phyloP scores from a whole-genome alignment of 2,797 vertebrate species.

The Esox masquinongy region DNA sequence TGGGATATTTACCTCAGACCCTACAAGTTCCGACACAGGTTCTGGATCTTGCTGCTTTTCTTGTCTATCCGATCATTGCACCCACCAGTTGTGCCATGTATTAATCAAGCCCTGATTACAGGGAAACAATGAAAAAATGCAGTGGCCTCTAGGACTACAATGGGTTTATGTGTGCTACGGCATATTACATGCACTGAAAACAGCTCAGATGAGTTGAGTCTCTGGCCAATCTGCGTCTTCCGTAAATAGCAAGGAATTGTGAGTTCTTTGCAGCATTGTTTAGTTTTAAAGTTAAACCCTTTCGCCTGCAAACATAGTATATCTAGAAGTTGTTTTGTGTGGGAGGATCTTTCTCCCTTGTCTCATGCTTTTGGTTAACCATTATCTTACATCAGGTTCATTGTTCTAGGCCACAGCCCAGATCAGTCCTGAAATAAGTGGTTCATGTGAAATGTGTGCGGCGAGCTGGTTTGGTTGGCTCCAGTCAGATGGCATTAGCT shows the following conservation, averaged over 20 bases:
- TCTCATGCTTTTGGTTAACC: conserved; percentile 75
- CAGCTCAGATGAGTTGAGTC: neutral
- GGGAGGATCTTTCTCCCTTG: conserved; percentile 58
- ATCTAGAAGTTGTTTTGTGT: conserved; percentile 68
- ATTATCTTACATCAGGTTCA: conserved; percentile 74
- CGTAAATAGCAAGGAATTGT: neutral
- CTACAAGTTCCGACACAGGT: no score
- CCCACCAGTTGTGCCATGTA: no score
- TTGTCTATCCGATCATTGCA: no score
- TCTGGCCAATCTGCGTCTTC: neutral
- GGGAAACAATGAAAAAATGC: no score
- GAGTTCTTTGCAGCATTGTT: conserved; percentile 32
- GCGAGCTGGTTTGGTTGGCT: conserved; percentile 33
- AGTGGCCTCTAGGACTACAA: no score
- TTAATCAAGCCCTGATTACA: no score
- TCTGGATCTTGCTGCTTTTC: no score
- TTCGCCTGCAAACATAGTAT: conserved; percentile 45
- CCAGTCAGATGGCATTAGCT: conserved; percentile 43
- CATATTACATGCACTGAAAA: no score
- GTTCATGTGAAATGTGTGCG: conserved; percentile 42
- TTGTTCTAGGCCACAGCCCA: conserved; percentile 59
- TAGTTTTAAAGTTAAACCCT: conserved; percentile 63
- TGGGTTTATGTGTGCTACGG: no score
- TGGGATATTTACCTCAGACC: no score
- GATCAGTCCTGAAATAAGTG: conserved; percentile 63